phyloP scores from a whole-genome alignment of 2,888 invertebrate genomes.

The Endotricha flammealis region DNA sequence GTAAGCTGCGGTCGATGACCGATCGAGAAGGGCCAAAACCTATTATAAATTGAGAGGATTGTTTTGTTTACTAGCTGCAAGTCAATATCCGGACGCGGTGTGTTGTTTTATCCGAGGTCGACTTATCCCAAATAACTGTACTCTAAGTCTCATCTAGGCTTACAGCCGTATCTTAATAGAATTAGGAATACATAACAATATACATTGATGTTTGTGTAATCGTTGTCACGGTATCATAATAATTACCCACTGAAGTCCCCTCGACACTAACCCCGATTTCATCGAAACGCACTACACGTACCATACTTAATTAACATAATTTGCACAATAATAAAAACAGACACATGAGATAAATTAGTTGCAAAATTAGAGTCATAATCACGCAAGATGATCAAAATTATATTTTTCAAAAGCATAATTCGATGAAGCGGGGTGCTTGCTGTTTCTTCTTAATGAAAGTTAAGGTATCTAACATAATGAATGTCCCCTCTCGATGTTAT shows the following conservation, averaged over 20 bases:
- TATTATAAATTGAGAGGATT: slow-evolving; percentile 7
- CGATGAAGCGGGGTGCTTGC: slow-evolving; percentile 39
- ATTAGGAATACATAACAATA: slow-evolving; percentile 33
- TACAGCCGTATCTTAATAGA: slow-evolving; percentile 39
- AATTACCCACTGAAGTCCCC: slow-evolving; percentile 23
- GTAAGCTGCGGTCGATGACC: slow-evolving; percentile 28
- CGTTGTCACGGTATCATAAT: slow-evolving; percentile 31
- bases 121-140: slow-evolving; percentile 53
- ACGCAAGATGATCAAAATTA: too few relatives aligned
- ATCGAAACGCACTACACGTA: slow-evolving; percentile 24
- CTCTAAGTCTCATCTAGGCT: slow-evolving; percentile 37
- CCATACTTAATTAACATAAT: slow-evolving; percentile 8
- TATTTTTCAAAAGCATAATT: slow-evolving; percentile 10
- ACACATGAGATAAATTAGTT: slow-evolving; percentile 6
- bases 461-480: slow-evolving; percentile 29
- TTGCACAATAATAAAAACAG: slow-evolving; percentile 1
- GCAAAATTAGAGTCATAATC: slow-evolving; percentile 1
- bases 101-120: slow-evolving; percentile 37
- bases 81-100: slow-evolving; percentile 40
- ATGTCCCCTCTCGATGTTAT: slow-evolving; percentile 31
- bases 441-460: slow-evolving; percentile 34
- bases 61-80: slow-evolving; percentile 26
- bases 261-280: slow-evolving; percentile 23
- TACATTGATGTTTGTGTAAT: slow-evolving; percentile 40
- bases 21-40: slow-evolving; percentile 30